phyloP scores from a whole-genome alignment of 2,113 vertebrate species.

The Uria lomvia region DNA sequence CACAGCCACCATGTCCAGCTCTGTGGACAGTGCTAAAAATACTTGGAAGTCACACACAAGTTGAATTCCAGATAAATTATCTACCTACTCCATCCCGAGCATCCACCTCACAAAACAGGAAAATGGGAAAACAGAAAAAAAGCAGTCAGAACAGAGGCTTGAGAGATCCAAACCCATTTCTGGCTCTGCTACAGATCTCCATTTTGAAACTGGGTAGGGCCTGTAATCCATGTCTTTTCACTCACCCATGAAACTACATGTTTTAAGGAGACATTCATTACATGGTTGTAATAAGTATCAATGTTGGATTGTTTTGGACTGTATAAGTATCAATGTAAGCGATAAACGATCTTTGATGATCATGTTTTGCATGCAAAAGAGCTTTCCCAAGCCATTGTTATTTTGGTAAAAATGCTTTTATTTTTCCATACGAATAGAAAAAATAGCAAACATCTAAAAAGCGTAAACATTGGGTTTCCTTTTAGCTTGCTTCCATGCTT shows the following conservation, averaged over 20 bases:
- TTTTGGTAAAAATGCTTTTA: background rate
- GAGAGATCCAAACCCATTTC: background rate
- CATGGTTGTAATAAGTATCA: background rate
- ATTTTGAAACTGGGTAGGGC: background rate
- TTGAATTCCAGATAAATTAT: conserved; percentile 23
- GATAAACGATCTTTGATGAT: background rate
- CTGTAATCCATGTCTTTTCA: accelerated
- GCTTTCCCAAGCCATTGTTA: background rate
- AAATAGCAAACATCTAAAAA: background rate
- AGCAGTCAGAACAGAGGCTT: background rate
- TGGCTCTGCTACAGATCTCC: background rate
- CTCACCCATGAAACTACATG: background rate
- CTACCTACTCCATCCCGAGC: background rate
- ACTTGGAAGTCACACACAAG: background rate
- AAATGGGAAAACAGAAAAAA: background rate
- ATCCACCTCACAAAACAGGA: background rate
- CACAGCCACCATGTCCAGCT: background rate
- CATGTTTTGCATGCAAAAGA: background rate
- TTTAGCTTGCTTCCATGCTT: background rate
- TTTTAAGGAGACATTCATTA: background rate
- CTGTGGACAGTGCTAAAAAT: background rate
- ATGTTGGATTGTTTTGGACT: accelerated
- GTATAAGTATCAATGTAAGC: accelerated
- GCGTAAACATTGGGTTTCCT: background rate
- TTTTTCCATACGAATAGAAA: background rate